Evolutionary conservation across 2,888 invertebrate species (phyloP), one percentile per base, ranked within the genome.

Genomic region (Epinotia nisella): DNA sequence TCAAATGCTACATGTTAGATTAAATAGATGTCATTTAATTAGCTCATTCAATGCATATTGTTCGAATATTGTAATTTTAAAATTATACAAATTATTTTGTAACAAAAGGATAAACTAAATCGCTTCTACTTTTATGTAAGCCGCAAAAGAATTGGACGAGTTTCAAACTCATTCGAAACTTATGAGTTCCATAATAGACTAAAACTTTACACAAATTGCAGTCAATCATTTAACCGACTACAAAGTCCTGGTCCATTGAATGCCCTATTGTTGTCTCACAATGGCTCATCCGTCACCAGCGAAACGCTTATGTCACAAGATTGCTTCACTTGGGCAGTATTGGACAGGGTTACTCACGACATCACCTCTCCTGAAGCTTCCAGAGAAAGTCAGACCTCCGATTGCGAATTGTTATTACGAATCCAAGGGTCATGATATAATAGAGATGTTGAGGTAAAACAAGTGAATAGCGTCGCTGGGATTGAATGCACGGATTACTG

Each of bases 201-300:
- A 21, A 24, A 51, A 29, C 29, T 61, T 61, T 53, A 9, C 49
- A 35, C 62, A 62, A 62, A 62, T 62, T 49, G 49, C 62, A 62
- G 62, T 49, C 62, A 62, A 62, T 62, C 62, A 62, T 49, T 62
- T 62, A 49, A 49, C 62, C 24, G 24, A 24, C 45, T n/a, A 62
- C 62, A 62, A 62, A n/a, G 62, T 49, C 24, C 29, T 49, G n/a
- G 61, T 29, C 62, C 61, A 60, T 19, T 62, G 49, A 62, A 62
- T 24, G n/a, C 21, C 11, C 62, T 17, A 62, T 62, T 62, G 62
- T 62, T 3, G 15, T n/a, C 62, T 29, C 21, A 62, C 62, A 62
- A 62, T 62, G 15, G 49, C 19, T 60, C 41, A 19, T 62, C 62
- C 24, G 29, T 62, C 49, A 51, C 19, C 2, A 49, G 11, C 49